Base-by-base conservation (phyloP, 2,888 invertebrate genomes). In the Tridacna crocea region DNA sequence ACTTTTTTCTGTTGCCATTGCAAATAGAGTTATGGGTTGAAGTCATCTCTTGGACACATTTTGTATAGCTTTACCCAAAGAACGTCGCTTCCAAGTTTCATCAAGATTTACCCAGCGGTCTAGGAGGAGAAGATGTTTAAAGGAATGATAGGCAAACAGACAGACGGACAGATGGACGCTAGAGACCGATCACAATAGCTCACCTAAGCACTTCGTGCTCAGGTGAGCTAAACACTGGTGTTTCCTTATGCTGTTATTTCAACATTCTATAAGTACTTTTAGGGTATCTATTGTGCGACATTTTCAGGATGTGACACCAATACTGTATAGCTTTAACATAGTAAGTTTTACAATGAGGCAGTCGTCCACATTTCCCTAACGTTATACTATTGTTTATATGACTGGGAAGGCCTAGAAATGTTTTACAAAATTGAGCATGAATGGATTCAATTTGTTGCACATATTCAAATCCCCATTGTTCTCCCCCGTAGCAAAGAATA, bases 181-280 rank as follows among this genome's bases (percentile, higher is more conserved):
- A n/a, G n/a, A n/a, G n/a, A n/a, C n/a, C n/a, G n/a, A n/a, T n/a
- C n/a, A n/a, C n/a, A n/a, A n/a, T n/a, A n/a, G n/a, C n/a, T n/a
- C n/a, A n/a, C n/a, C n/a, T n/a, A n/a, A n/a, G n/a, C n/a, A n/a
- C n/a, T n/a, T n/a, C n/a, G n/a, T n/a, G n/a, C n/a, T n/a, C n/a
- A n/a, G n/a, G n/a, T n/a, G n/a, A n/a, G n/a, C n/a, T n/a, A n/a
- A n/a, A n/a, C n/a, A n/a, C n/a, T n/a, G n/a, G 60, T 19, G 65
- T 70, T 17, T n/a, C 72, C 12, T 72, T 46, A 27, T 72, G 65
- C 8, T 51, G 48, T 72, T 15, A 17, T 48, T 72, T 72, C 58
- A 79, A 74, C 70, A 74, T 65, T 6, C 11, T 36, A 74, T 79
- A 79, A 36, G 68, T 68, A 0, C 48, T 63, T 47, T 68, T 79